Evolutionary conservation across 2,888 invertebrate genomes (phyloP).

Genomic region (Eristalinus sepulchralis): DNA sequence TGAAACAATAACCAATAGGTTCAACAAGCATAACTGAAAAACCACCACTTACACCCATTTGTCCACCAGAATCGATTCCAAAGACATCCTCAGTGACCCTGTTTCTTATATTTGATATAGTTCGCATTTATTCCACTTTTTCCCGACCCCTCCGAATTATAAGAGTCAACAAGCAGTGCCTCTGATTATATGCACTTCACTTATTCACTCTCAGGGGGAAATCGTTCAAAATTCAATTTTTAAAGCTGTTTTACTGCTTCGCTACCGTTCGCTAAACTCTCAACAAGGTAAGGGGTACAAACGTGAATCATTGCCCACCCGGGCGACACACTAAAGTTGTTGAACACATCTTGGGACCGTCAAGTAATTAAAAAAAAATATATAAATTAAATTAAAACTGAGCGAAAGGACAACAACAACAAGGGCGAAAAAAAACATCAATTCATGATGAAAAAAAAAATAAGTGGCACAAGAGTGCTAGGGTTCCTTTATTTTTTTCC

Average conservation of each 20-base stretch:
- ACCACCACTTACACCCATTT: too few relatives aligned
- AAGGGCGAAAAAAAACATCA: background rate
- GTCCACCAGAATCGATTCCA: too few relatives aligned
- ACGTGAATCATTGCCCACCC: background rate
- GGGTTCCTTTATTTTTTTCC: background rate
- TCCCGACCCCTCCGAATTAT: too few relatives aligned
- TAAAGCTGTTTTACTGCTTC: background rate
- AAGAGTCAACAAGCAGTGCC: too few relatives aligned
- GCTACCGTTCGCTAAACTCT: background rate
- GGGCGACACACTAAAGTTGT: constrained; percentile 2
- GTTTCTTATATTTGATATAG: too few relatives aligned
- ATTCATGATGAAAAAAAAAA: background rate
- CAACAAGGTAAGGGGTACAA: background rate
- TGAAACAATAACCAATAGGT: too few relatives aligned
- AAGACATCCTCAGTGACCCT: too few relatives aligned
- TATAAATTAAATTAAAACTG: constrained; percentile 11
- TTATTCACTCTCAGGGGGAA: too few relatives aligned
- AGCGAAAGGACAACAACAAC: background rate
- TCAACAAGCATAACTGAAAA: too few relatives aligned
- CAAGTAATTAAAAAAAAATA: constrained; percentile 8
- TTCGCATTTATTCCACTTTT: too few relatives aligned
- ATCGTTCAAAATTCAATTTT: background rate
- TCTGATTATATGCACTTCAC: too few relatives aligned
- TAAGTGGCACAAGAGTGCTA: constrained; percentile 17
- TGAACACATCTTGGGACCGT: background rate